Base-by-base conservation (phyloP, 2,797 vertebrate genomes). In the Buceros bicornis region DNA sequence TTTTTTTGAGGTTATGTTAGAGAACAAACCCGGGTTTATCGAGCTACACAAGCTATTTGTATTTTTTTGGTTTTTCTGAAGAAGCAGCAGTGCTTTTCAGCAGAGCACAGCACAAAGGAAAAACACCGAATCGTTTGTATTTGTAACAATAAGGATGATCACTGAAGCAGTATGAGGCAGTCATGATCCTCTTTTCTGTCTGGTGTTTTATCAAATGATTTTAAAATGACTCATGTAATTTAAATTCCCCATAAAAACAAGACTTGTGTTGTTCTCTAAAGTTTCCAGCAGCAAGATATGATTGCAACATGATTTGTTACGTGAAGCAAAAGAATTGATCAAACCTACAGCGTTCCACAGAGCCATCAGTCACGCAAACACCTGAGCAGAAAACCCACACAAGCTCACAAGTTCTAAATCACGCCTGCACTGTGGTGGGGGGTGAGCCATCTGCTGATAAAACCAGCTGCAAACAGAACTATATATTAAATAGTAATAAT, bases 141-240 rank as follows among this genome's bases (percentile, higher is more conserved):
- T 93, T 91, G 72, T 67, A 73, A 51, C 45, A 88, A 56, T 67
- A 82, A 91, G 64, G 87, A 72, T 33, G 48, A 95, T 87, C 61
- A 64, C 79, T 73, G 87, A 54, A 88, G 91, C 56, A 77, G n/a
- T 47, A 91, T 62, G 81, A 79, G 79, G 76, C 70, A 53, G 56
- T 84, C 87, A 47, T 8, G 66, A 45, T 48, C 60, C 64, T 18
- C 22, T 31, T 74, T 86, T 73, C 87, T 89, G 40, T 58, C 67
- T 60, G 57, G 51, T 48, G 40, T 87, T 95, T 93, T 90, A 82
- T 87, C 60, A 95, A 87, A 73, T 70, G 64, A 73, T 87, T 93
- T 86, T 9, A 64, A 94, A 94, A 90, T 79, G 24, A 93, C 58
- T 90, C 42, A 37, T 74, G 76, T 70, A 92, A 91, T 88, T 84